These are phyloP conservation scores for Anguilla pacifica DNA, from an alignment of 2,797 vertebrate genomes.

Conservation along the genomic window DNA sequence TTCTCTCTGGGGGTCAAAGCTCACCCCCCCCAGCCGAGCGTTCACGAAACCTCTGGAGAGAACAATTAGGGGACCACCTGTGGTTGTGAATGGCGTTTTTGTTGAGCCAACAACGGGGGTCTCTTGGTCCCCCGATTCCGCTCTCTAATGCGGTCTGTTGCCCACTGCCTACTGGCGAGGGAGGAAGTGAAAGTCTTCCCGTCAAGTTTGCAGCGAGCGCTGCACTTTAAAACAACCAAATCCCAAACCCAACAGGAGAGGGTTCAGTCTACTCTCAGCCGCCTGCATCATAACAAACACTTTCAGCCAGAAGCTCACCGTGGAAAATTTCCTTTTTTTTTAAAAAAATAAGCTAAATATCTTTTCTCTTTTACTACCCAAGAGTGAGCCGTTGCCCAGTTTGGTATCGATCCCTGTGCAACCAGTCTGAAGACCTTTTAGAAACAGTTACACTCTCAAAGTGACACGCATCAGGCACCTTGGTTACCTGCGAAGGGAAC, in stretches of 20 bases:
- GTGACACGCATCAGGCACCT: background rate
- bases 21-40: background rate
- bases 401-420: background rate
- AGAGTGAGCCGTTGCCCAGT: background rate
- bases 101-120: background rate
- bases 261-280: background rate
- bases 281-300: background rate
- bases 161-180: background rate
- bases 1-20: constrained; percentile 16
- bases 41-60: background rate
- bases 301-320: background rate
- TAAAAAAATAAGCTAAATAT: background rate
- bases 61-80: background rate
- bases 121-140: background rate
- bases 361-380: background rate
- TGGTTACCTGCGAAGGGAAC: background rate
- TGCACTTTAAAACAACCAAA: background rate
- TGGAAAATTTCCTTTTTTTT: too few species aligned
- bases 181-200: background rate
- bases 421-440: background rate
- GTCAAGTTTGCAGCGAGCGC: background rate
- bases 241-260: background rate
- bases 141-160: background rate
- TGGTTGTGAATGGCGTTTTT: background rate
- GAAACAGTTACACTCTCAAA: background rate